These are phyloP conservation scores for Pristiophorus japonicus DNA, from an alignment of 2,113 vertebrate genomes.

Conservation along the genomic window DNA sequence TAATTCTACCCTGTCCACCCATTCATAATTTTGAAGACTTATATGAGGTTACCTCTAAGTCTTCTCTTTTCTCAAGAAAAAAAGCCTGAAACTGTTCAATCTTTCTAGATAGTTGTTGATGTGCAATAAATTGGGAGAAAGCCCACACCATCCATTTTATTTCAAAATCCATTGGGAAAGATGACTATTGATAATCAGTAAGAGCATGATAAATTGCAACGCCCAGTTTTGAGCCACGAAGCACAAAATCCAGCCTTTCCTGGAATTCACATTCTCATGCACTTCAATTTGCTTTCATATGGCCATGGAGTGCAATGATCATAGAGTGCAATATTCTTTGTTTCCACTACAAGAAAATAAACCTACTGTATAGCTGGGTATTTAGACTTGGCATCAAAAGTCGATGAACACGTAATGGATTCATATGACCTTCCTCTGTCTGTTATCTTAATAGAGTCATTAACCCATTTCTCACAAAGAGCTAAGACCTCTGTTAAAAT, in stretches of 20 bases:
- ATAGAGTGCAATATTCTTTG: background rate
- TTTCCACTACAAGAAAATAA: background rate
- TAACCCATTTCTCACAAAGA: background rate
- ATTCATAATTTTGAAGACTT: too few species aligned
- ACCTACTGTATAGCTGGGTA: background rate
- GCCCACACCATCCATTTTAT: background rate
- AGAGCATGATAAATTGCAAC: background rate
- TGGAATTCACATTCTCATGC: background rate
- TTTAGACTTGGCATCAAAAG: background rate
- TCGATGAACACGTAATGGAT: background rate
- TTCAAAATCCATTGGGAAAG: background rate
- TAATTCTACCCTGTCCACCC: too few species aligned
- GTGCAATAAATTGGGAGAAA: background rate
- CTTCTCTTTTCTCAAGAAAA: too few species aligned
- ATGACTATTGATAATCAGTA: background rate
- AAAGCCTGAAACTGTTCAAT: too few species aligned
- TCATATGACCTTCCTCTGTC: background rate
- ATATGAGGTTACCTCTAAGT: too few species aligned
- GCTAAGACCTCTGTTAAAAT: background rate
- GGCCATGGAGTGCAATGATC: background rate
- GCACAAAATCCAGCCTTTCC: background rate
- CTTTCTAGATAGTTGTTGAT: too few species aligned
- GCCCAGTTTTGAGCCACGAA: background rate
- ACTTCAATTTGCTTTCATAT: background rate
- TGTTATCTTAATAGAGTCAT: background rate